Evolutionary conservation across 2,888 invertebrate species (phyloP), one percentile per base, ranked within the genome.

Genomic region (Acanthopleura granulata): DNA sequence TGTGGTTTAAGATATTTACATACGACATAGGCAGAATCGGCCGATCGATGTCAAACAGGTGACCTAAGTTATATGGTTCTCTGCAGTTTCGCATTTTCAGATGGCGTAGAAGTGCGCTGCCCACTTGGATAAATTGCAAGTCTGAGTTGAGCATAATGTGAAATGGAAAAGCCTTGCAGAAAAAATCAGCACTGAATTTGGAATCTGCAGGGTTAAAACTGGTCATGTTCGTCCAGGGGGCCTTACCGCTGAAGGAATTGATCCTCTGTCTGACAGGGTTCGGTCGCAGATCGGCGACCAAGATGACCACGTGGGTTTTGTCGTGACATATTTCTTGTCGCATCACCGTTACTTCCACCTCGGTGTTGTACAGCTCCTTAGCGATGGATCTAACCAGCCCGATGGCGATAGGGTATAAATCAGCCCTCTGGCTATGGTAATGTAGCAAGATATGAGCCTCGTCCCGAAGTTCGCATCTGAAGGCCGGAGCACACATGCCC

Each of bases 301-400:
- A 51, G 1, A 95, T 95, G 87, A 97, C 97, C 78, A 97, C 93
- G 91, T 97, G 97, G 91, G 97, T 96, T 0, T 97, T 95, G 89
- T 98, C 97, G 90, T 97, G 97, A 49, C 57, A 57, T 3, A 57
- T 12, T 57, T 57, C 57, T 22, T 49, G 70, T 87, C 96, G 95
- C 80, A 94, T 94, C 79, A 97, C 95, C 88, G 95, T 94, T 85
- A 98, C 96, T 87, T 97, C 95, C 27, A 98, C 96, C 89, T 97
- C 97, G 0, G 96, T 96, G 81, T 94, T 94, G 89, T 97, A 97
- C 25, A 98, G 93, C 89, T 96, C 96, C 85, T 96, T 95, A 70
- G 97, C 97, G 57, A 97, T 97, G 12, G 97, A 96, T 95, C 97
- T 97, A 1, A 98, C 97, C 83, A 98, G 97, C 61, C 98, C 98